These are phyloP conservation scores for Numenius arquata DNA, from an alignment of 2,113 vertebrate genomes.

Conservation along the genomic window DNA sequence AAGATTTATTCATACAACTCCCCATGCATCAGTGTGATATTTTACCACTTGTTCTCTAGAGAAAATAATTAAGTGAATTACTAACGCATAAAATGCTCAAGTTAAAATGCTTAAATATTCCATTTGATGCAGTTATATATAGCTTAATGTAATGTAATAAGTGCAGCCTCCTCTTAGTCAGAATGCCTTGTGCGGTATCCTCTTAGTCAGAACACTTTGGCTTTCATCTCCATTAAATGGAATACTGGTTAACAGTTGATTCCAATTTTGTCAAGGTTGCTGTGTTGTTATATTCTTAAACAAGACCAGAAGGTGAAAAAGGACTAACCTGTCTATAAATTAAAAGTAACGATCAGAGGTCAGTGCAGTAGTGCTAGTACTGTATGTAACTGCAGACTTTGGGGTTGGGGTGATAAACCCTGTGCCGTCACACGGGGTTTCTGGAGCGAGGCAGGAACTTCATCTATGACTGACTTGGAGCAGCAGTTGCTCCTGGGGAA, in stretches of 20 bases:
- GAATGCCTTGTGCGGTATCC: background rate
- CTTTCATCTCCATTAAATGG: conserved; percentile 25
- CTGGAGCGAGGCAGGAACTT: background rate
- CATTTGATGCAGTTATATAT: conserved; percentile 68
- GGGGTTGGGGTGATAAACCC: background rate
- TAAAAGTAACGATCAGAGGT: background rate
- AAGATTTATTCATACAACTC: conserved; percentile 57
- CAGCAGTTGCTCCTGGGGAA: background rate
- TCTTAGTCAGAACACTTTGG: background rate
- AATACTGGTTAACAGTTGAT: conserved; percentile 23
- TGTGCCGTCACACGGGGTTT: background rate
- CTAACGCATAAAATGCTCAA: conserved; percentile 67
- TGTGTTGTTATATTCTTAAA: background rate
- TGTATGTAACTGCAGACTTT: background rate
- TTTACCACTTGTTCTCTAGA: conserved; percentile 47
- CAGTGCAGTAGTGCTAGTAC: background rate
- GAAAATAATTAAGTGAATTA: conserved; percentile 69
- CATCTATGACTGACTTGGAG: background rate
- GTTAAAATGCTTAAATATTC: conserved; percentile 74
- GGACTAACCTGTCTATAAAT: background rate
- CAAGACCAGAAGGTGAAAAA: background rate
- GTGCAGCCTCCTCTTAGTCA: background rate
- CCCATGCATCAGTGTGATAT: conserved; percentile 53
- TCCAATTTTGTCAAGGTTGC: background rate
- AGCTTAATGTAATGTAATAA: conserved; percentile 45